Evolutionary conservation across 2,113 vertebrate genomes (phyloP).

Genomic region (Pseudopodoces humilis): DNA sequence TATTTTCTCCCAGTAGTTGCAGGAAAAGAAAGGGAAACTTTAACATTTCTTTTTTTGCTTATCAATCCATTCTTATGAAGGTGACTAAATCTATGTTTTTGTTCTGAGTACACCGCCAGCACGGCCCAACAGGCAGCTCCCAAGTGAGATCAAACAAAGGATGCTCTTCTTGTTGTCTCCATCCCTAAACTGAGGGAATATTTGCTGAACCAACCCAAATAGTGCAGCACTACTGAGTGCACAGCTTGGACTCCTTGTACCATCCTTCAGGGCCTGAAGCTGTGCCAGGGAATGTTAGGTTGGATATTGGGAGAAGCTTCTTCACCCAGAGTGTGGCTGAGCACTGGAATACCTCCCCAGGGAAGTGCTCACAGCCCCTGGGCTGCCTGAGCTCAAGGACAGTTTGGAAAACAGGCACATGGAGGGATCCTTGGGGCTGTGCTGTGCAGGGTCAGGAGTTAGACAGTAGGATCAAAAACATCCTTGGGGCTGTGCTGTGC

Average conservation of each 20-base stretch:
- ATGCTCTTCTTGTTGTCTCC: background rate
- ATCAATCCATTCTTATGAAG: background rate
- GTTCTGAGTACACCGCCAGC: background rate
- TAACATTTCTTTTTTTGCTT: background rate
- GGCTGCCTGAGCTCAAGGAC: background rate
- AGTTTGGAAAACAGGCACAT: background rate
- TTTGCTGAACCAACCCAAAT: background rate
- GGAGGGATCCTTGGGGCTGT: background rate
- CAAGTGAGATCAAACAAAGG: background rate
- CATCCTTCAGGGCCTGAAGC: background rate
- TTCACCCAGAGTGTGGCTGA: background rate
- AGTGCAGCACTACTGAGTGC: rapidly evolving
- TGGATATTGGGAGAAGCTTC: background rate
- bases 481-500: too few relatives aligned
- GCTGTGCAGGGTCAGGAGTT: background rate
- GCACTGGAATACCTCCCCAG: background rate
- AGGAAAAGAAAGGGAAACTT: background rate
- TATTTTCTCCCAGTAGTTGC: background rate
- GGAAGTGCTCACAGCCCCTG: background rate
- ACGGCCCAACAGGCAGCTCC: background rate
- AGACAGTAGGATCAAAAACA: too few relatives aligned
- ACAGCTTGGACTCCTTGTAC: background rate
- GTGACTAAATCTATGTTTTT: background rate
- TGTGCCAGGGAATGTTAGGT: background rate
- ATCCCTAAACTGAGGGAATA: background rate